Conservation (phyloP, 35 echinoderm and acorn worm species). For the Strongylocentrotus purpuratus region DNA sequence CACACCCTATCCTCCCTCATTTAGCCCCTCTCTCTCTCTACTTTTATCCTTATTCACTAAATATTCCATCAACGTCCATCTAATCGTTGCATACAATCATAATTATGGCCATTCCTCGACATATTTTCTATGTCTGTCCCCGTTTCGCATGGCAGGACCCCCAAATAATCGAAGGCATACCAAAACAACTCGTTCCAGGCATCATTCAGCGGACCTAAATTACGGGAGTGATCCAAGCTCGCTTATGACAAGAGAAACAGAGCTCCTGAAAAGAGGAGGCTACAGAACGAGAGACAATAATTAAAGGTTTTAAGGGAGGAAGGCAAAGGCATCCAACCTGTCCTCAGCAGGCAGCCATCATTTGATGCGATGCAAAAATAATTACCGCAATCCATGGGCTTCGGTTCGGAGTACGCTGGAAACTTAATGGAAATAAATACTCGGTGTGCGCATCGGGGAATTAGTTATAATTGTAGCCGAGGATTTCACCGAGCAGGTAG, state of each 20-base stretch:
- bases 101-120: not conserved
- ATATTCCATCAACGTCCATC: not conserved
- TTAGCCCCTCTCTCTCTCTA: not conserved
- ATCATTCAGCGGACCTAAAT: not conserved
- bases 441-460: conserved; percentile 1
- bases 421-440: conserved; percentile 34
- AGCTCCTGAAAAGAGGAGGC: not conserved
- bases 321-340: not conserved
- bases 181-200: not conserved
- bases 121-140: not conserved
- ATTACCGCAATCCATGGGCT: conserved; percentile 1
- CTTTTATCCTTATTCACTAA: not conserved
- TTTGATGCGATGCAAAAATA: conserved; percentile 25
- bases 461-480: conserved; percentile 23
- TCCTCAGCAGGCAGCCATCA: not conserved
- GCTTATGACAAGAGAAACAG: not conserved
- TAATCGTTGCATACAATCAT: not conserved
- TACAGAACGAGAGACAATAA: not conserved
- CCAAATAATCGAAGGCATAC: not conserved
- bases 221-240: not conserved
- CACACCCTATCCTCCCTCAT: too few species aligned
- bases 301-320: not conserved
- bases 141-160: not conserved
- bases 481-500: not conserved
- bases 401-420: not conserved